A percentile compares a stretch with the other conserved stretches of the same genome.
Conservation (phyloP, 2,797 vertebrate genomes). For the Cygnus olor region DNA sequence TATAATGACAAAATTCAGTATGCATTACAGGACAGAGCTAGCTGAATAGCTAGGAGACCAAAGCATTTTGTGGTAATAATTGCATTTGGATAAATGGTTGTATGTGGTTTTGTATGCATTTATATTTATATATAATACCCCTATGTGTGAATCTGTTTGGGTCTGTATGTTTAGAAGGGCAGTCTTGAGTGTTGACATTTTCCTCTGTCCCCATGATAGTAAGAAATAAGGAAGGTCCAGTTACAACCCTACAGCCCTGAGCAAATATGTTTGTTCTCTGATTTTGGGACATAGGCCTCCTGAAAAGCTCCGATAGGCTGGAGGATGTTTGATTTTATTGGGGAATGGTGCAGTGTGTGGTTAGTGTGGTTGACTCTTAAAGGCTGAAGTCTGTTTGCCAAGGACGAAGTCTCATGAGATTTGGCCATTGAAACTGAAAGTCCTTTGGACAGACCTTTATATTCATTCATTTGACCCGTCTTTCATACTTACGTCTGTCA, state of each 20-base stretch:
- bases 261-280: not conserved
- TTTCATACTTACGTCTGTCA: accelerated
- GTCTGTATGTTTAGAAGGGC: not conserved
- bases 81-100: not conserved
- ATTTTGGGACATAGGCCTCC: not conserved
- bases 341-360: not conserved
- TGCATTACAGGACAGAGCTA: not conserved
- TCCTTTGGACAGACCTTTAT: not conserved
- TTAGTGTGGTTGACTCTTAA: not conserved
- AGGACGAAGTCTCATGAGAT: not conserved
- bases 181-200: not conserved
- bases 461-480: not conserved
- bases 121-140: not conserved
- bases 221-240: not conserved
- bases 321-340: not conserved
- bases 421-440: not conserved
- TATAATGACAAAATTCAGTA: not conserved
- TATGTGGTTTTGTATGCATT: not conserved
- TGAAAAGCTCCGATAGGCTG: not conserved
- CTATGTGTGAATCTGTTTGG: not conserved
- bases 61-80: not conserved
- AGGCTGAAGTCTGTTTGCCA: not conserved
- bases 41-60: not conserved
- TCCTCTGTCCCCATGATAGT: not conserved
- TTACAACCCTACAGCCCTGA: not conserved